Evolutionary conservation across 1,140 invertebrate species (phyloP), one percentile per base, ranked within the genome.

Genomic region (Scaptomyza montana): DNA sequence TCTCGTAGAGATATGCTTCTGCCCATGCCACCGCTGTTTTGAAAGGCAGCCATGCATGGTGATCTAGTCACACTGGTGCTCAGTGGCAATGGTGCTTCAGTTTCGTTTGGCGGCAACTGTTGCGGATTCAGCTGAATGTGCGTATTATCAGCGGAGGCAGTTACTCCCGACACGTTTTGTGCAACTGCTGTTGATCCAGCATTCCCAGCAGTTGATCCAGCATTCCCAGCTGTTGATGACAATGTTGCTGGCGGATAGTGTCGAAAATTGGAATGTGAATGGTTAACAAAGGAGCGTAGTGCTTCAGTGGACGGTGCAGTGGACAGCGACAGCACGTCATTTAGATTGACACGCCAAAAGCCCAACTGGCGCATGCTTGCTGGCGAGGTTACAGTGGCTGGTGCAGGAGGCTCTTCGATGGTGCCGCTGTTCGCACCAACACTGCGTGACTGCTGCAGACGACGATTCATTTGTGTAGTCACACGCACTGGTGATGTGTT

Each of bases 261-360:
- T 7, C 82, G 80, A 36, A 86, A 86, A 33, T 80, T 89, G 80
- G 85, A 89, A 80, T 89, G 85, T 74, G 80, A 36, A 36, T 36
- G 33, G 33, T 36, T 55, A 10, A 89, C 78, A 1, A 89, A 74
- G 45, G 77, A 80, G 13, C 85, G 80, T 41, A 89, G 41, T 5
- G 85, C 79, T 49, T 89, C 85, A 0, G 85, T 78, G 6, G 85
- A 89, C 3, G 85, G 78, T 0, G 80, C 86, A 30, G 85, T 80
- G 6, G 85, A 89, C 2, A 89, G 57, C 7, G 85, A 85, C 30
- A 89, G 63, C 47, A 89, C 69, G 21, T 89, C 80, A 49, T 89
- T 89, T 0, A 89, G 46, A 55, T 89, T 89, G 16, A 80, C 74
- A 13, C 80, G 77, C 85, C 85, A 89, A 13, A 82, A 84, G 8